Conservation (phyloP, 2,888 invertebrate species). For the Chalcosyrphus nemorum region DNA sequence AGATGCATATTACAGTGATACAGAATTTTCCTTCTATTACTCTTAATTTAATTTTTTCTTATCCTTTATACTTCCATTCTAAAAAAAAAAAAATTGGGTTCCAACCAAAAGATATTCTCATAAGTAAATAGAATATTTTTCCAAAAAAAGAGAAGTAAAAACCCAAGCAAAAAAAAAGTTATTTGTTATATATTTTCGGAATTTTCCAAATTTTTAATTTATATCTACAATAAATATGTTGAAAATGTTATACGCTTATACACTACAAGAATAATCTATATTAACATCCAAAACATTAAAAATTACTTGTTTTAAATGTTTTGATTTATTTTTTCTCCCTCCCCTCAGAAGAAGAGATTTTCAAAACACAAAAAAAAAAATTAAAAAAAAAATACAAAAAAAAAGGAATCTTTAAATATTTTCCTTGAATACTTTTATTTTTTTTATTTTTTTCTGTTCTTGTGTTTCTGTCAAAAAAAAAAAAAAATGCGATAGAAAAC, state of each 20-base stretch:
- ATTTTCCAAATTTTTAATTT: conserved; percentile 16
- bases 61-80: not conserved
- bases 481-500: conserved; percentile 24
- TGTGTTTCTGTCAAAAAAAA: conserved; percentile 36
- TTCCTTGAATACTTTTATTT: conserved; percentile 39
- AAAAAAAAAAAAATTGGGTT: conserved; percentile 26
- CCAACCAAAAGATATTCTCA: conserved; percentile 23
- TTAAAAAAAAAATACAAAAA: not conserved
- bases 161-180: not conserved
- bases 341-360: conserved; percentile 46
- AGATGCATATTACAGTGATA: conserved; percentile 33
- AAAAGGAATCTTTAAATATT: conserved; percentile 23
- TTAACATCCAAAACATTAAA: not conserved
- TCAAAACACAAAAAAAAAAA: conserved; percentile 9
- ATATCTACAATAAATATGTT: conserved; percentile 17
- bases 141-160: too few species aligned
- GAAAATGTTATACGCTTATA: conserved; percentile 18
- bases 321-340: conserved; percentile 15
- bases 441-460: conserved; percentile 4
- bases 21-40: conserved; percentile 2
- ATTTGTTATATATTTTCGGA: conserved; percentile 19
- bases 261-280: not conserved
- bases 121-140: conserved; percentile 37
- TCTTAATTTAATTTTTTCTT: not conserved
- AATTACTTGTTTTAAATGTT: conserved; percentile 12